phyloP scores from a whole-genome alignment of 2,797 vertebrate genomes.

The Hippocampus kuda region DNA sequence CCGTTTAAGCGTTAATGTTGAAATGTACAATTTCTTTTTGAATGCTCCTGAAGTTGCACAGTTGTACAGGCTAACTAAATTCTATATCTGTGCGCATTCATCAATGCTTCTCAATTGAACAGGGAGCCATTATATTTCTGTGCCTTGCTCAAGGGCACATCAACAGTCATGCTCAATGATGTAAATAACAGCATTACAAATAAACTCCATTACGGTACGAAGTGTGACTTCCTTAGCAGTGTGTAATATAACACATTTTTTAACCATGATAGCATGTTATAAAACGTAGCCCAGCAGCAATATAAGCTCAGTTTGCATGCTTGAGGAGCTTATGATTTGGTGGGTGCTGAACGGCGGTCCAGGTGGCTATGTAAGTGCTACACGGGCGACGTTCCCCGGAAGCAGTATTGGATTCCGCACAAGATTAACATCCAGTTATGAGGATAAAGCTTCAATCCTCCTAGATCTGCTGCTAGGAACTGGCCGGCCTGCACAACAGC shows the following conservation, averaged over 20 bases:
- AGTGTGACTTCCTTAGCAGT: too few species aligned
- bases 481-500: neutral
- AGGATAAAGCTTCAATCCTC: slow-evolving; percentile 43
- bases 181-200: too few species aligned
- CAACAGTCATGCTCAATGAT: neutral
- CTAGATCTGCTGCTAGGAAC: neutral
- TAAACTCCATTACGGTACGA: too few species aligned
- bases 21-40: neutral
- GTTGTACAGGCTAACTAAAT: neutral
- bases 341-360: slow-evolving; percentile 12
- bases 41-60: too few species aligned
- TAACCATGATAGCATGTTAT: slow-evolving; percentile 17
- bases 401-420: slow-evolving; percentile 42
- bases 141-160: neutral
- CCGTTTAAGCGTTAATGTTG: neutral
- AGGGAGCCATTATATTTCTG: neutral
- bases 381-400: slow-evolving; percentile 16
- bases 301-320: slow-evolving; percentile 26
- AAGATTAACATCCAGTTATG: slow-evolving; percentile 51
- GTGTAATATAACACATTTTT: too few species aligned
- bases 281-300: slow-evolving; percentile 15
- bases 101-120: neutral
- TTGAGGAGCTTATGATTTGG: slow-evolving; percentile 38
- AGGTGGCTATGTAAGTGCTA: slow-evolving; percentile 31
- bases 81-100: neutral